Conservation (phyloP, 2,113 vertebrate genomes). For the Aramus guarauna region DNA sequence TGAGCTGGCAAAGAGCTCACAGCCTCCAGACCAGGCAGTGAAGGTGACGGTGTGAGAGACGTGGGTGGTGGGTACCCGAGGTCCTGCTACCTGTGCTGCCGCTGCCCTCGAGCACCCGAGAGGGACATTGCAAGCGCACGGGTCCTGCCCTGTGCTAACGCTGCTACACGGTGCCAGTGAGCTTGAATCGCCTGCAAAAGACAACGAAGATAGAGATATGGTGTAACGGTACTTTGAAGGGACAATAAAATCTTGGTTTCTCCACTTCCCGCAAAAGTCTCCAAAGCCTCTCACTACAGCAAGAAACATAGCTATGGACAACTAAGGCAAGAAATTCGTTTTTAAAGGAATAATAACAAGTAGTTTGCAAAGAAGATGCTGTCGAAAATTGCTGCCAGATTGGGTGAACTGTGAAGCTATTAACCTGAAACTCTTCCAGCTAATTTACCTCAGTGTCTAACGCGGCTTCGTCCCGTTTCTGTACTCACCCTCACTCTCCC, state of each 20-base stretch:
- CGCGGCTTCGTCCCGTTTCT: not conserved
- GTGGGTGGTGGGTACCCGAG: rapidly evolving
- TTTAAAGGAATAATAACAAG: not conserved
- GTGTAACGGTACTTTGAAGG: not conserved
- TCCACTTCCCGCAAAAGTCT: not conserved
- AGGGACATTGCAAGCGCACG: rapidly evolving
- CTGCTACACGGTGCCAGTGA: rapidly evolving
- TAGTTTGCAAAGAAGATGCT: not conserved
- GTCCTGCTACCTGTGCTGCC: not conserved
- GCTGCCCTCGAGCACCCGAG: not conserved
- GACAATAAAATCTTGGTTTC: not conserved
- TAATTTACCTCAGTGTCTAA: not conserved
- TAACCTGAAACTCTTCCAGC: not conserved
- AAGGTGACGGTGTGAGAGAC: rapidly evolving
- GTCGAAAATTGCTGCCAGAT: not conserved
- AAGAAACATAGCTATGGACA: not conserved
- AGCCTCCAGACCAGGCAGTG: not conserved
- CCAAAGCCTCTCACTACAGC: not conserved
- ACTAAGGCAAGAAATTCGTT: not conserved
- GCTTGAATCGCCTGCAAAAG: not conserved
- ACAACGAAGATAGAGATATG: rapidly evolving
- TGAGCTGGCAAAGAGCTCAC: not conserved
- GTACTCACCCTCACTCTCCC: not conserved
- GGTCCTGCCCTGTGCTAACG: not conserved
- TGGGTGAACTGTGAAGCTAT: not conserved